Base-by-base conservation (phyloP, 2,113 vertebrate genomes). In the Urocynchramus pylzowi region DNA sequence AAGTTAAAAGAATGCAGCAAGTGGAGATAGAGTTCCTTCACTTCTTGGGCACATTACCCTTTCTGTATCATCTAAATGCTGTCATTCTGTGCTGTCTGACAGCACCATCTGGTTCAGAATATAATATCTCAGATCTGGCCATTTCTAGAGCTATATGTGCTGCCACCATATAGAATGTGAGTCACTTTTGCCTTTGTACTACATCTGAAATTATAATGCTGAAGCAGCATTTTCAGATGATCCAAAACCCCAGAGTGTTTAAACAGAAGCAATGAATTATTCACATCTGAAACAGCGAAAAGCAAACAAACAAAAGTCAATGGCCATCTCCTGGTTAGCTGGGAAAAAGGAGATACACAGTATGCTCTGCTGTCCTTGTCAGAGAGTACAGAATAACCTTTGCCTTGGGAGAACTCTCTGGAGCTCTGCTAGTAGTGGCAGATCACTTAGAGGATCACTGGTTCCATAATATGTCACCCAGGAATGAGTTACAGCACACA, bases 41-140 rank as follows among this genome's bases (percentile, higher is more conserved):
- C 37, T 92, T 30, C 35, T 90, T 88, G 44, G 52, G 83, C 79
- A 81, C 68, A 56, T 93, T 84, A 96, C 30, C 68, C 47, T 94
- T 95, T 94, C 83, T 94, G 76, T 85, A 96, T 90, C 79, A 49
- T 78, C 59, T 94, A 56, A 69, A 94, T 28, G 27, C 52, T 86
- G 60, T 94, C 95, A 86, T 90, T 94, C 90, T 84, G 82, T 81
- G 65, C 82, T 84, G 88, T 88, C 78, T 96, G 95, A 93, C 93
- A 92, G 93, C 90, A 96, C 96, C 95, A 96, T 95, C 95, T 96
- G 95, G 79, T 94, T 91, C 75, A 80, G 90, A 88, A 74, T 85
- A 54, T 30, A 90, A 26, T 85, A 77, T 63, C 86, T 91, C 82
- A 95, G 82, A 65, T 93, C 73, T 22, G 79, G 33, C 54, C 91